Base-by-base conservation (phyloP, 2,888 invertebrate species). In the Pterostichus niger region DNA sequence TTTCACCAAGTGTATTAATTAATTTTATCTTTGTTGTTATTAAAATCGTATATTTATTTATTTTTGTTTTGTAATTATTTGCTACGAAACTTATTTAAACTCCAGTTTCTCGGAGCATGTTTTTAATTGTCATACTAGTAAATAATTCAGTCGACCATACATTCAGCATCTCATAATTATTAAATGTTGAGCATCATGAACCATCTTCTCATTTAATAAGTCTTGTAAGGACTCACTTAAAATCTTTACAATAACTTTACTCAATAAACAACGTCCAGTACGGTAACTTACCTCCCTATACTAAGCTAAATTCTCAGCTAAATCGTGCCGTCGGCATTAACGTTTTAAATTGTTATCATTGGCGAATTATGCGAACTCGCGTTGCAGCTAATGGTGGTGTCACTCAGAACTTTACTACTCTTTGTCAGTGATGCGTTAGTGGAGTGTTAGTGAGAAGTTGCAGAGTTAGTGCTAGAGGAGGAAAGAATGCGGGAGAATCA, bases 331-430 rank as follows among this genome's bases (percentile, higher is more conserved):
- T 13, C 33, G 35, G 35, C 64, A 64, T 13, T 64, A 64, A 64
- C 64, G 35, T 64, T 64, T 64, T 64, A 35, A 64, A 64, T 64
- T 64, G 64, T 64, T 64, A 64, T 64, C 64, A 64, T 13, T 59
- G 35, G 64, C 49, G 64, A 64, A 64, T 35, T 64, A 64, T 64
- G 64, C 64, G 33, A 31, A 24, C 24, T 24, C 33, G 64, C 35
- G 64, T 35, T 64, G 35, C 33, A 33, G 35, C 64, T 64, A 64
- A 64, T 64, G 64, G 64, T 35, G 64, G 64, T 64, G 64, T 64
- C 64, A 64, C 64, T 64, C 64, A 64, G 56, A 17, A 56, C 35
- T 2, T 33, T 64, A 33, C 33, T 33, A 33, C 35, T 64, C 64
- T 64, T 64, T 64, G 64, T 64, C 33, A 35, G 64, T 33, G 49